A percentile compares a stretch with the other conserved stretches of the same genome.
These are phyloP conservation scores for Ochotona princeps DNA, from an alignment of 2,113 vertebrate species.

Conservation along the genomic window DNA sequence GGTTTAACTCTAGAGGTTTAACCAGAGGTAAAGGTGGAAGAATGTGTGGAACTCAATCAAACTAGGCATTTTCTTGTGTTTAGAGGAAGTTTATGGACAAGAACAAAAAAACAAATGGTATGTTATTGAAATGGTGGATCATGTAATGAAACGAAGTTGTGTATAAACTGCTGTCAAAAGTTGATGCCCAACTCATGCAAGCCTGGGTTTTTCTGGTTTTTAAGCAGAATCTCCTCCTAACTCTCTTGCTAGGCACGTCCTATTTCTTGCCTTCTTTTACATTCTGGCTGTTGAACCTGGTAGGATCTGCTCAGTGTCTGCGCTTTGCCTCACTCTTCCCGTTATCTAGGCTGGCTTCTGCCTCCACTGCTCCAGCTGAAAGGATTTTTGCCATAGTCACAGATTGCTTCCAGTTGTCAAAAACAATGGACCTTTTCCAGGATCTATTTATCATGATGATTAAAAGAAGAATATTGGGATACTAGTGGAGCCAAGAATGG, in stretches of 20 bases:
- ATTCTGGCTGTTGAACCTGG: neutral
- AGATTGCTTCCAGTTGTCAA: constrained; percentile 59
- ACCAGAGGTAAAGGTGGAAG: constrained; percentile 47
- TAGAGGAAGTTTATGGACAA: constrained; percentile 59
- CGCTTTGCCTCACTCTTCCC: neutral
- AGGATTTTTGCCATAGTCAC: constrained; percentile 17
- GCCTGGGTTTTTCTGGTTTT: neutral
- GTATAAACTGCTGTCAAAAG: neutral
- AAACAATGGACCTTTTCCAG: constrained; percentile 35
- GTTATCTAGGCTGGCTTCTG: neutral
- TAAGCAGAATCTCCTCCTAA: neutral
- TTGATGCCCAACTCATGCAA: neutral
- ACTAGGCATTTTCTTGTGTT: constrained; percentile 47
- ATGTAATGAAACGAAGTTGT: neutral
- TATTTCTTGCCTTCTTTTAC: neutral
- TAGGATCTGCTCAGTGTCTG: neutral
- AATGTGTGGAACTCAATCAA: constrained; percentile 43
- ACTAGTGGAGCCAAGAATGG: constrained; percentile 48
- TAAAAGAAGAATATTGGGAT: constrained; percentile 51
- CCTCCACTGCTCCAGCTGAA: neutral
- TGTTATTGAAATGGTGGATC: constrained; percentile 12
- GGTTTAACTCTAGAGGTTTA: neutral
- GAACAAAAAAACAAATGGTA: neutral
- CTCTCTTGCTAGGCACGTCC: neutral
- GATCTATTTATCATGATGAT: constrained; percentile 47